Base-by-base conservation (phyloP, 2,888 invertebrate species). In the Chalcosyrphus nemorum region DNA sequence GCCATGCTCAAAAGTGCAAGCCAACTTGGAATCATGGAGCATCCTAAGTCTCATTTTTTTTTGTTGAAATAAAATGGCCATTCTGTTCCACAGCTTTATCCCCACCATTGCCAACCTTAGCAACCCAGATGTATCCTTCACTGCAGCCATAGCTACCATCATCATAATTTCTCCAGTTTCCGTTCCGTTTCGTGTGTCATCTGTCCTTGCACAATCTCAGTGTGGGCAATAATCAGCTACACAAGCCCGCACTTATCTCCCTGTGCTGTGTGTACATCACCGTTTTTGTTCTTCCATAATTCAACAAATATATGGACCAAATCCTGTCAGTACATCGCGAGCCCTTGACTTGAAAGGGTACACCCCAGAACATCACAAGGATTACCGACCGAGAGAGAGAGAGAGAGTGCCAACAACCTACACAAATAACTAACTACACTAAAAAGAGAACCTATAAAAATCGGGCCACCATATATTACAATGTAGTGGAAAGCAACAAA, bases 341-440 rank as follows among this genome's bases (percentile, higher is more conserved):
- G 90, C 90, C 91, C 91, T 91, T 89, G 91, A 89, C 90, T 89
- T 89, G 90, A 90, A 89, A 91, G 91, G 91, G 91, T 91, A 90
- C 88, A 89, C 87, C 86, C 87, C 87, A 78, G 81, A 85, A 85
- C 81, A 76, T 75, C 75, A 85, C 81, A 85, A 81, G 85, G 85
- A 85, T 81, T 65, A 84, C 74, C 63, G 43, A 81, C 45, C 81
- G 45, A 86, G 75, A 63, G 70, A 52, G n/a, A 57, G 43, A 81
- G 50, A 84, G 45, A 86, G 75, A 63, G 70, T 57, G n/a, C n/a
- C n/a, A n/a, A 78, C 68, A 52, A 63, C 74, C 66, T 50, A 54
- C 56, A 38, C 17, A 85, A 66, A 76, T 61, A 76, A 68, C n/a
- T n/a, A 66, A 76, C 32, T 19, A n/a, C n/a, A n/a, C n/a, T n/a